Evolutionary conservation across 2,797 vertebrate species (phyloP).

Genomic region (Prionace glauca): DNA sequence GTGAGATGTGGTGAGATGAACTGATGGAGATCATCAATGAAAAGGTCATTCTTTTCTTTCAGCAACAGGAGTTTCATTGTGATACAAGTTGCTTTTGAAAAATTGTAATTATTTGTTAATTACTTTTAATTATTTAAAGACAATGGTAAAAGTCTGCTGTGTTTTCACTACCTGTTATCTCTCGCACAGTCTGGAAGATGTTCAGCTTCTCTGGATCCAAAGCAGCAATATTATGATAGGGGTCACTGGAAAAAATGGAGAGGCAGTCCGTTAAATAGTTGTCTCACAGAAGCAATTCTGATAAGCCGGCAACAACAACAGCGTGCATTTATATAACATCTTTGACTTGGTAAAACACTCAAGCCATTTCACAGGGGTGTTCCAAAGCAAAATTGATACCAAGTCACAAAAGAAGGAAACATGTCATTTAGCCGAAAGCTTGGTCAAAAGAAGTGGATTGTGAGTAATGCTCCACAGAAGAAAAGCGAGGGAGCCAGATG

Average conservation of each 20-base stretch:
- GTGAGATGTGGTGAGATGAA: background rate
- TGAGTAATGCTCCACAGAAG: too few species aligned
- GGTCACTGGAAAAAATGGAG: constrained; percentile 67
- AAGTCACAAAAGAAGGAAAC: too few species aligned
- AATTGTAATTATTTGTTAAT: too few species aligned
- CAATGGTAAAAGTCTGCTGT: background rate
- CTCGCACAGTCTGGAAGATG: constrained; percentile 84
- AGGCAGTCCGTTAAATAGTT: background rate
- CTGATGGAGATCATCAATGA: background rate
- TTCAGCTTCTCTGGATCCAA: constrained; percentile 85
- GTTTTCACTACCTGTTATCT: constrained; percentile 83
- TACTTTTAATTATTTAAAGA: background rate
- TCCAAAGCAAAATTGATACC: too few species aligned
- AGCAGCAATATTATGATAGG: constrained; percentile 84
- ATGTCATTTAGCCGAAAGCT: too few species aligned
- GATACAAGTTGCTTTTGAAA: background rate
- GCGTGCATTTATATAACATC: background rate
- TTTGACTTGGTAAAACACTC: background rate
- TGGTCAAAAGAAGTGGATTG: too few species aligned
- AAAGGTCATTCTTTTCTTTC: background rate
- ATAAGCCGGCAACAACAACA: background rate
- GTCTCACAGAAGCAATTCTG: background rate
- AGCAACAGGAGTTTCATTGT: background rate
- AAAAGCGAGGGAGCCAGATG: too few species aligned
- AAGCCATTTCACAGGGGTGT: too few species aligned